Evolutionary conservation across 1,140 invertebrate genomes (phyloP), one percentile per base, ranked within the genome.

Genomic region (Aphidius gifuensis): DNA sequence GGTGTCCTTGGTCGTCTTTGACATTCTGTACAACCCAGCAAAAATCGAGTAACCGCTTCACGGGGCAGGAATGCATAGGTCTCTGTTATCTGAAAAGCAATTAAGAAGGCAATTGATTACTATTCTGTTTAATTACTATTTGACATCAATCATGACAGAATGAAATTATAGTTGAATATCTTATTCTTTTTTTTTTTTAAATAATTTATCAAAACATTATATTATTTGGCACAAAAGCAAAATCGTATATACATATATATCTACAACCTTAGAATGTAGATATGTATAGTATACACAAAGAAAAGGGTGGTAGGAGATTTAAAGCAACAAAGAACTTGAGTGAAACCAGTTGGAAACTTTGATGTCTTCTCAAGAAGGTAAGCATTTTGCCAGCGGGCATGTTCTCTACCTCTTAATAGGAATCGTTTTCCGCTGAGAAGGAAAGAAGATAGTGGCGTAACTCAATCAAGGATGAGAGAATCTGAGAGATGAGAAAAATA

Each of bases 31-130:
- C 94, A 96, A 64, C 93, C 92, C 70, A 96, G 88, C 40, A 97
- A 86, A 79, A 97, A 97, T 68, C 92, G 88, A 48, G 95, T 97
- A 71, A 98, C 94, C 3, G 95, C 94, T 80, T 97, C 94, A 43
- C 94, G 87, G 2, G 95, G 95, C 60, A 98, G 83, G 73, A 97
- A 97, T 5, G 94, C 93, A 81, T 96, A 97, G 49, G 92, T 94
- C 77, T 97, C 94, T 8, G 94, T 95, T 72, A 97, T 96, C 94
- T 97, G 83, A 40, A 84, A 83, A 69, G 72, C 71, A 79, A 76
- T 6, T 40, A 21, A 5, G 16, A 16, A 5, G 23, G 4, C 47
- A 3, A 49, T 21, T 21, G 47, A 49, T 49, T 49, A 21, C 6
- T 49, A 8, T 49, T 16, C 6, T 49, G 7, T 49, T n/a, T 7